Conservation (phyloP, 1,140 invertebrate genomes). For the Cardiocondyla obscurior region DNA sequence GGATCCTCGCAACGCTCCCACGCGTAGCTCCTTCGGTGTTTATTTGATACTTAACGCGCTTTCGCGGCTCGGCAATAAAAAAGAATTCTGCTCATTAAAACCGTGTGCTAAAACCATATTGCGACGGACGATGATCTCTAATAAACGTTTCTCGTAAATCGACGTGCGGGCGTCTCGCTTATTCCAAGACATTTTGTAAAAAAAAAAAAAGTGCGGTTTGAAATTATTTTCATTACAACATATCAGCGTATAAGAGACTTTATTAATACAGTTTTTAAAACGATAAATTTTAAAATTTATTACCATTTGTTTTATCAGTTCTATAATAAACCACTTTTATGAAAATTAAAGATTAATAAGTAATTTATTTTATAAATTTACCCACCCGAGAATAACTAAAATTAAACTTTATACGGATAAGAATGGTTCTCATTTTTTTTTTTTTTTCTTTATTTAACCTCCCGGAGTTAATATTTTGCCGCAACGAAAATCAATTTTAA, state of each 20-base stretch:
- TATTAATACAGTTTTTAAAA: neutral
- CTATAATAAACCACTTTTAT: neutral
- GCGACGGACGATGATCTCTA: no score
- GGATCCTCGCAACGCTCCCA: neutral
- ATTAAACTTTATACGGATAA: neutral
- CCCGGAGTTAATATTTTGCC: neutral
- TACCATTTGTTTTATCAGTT: neutral
- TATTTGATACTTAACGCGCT: neutral
- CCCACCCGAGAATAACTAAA: neutral
- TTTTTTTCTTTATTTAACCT: no score
- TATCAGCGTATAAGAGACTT: neutral
- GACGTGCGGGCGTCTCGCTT: neutral
- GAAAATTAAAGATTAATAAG: neutral
- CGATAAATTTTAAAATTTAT: neutral
- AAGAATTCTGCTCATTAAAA: neutral
- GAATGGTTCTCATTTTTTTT: neutral
- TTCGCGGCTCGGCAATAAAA: neutral
- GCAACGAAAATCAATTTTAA: neutral
- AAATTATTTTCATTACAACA: neutral
- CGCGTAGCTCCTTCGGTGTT: neutral
- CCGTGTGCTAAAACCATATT: no score
- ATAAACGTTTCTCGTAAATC: constrained; percentile 27
- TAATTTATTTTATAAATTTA: neutral
- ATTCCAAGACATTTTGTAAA: neutral
- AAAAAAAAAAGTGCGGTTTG: neutral